Conservation (phyloP, 2,113 vertebrate genomes). For the Illadopsis cleaveri region DNA sequence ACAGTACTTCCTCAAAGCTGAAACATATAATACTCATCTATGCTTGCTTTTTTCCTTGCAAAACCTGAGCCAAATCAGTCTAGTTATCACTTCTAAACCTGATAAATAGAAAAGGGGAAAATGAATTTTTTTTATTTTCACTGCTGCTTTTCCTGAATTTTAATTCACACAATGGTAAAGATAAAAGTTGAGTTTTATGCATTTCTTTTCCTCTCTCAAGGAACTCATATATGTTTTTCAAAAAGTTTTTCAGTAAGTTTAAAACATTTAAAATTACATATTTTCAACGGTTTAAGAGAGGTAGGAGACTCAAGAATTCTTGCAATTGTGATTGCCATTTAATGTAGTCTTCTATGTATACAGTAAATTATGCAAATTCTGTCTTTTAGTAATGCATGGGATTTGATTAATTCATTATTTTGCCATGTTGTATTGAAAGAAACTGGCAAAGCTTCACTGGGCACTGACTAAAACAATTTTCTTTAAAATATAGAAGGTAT, state of each 20-base stretch:
- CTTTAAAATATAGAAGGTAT: neutral
- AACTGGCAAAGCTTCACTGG: neutral
- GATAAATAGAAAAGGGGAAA: neutral
- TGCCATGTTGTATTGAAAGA: neutral
- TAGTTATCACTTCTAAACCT: neutral
- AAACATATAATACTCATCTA: neutral
- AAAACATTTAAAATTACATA: neutral
- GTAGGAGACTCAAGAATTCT: neutral
- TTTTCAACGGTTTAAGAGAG: neutral
- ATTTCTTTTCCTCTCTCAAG: neutral
- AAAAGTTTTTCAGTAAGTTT: neutral
- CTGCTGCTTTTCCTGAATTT: neutral
- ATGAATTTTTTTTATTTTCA: neutral
- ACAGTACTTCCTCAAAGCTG: neutral
- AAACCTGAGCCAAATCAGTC: neutral
- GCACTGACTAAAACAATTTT: neutral
- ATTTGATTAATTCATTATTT: neutral
- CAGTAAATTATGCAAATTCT: neutral
- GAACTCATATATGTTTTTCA: neutral
- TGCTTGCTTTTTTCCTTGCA: neutral
- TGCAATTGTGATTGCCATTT: neutral
- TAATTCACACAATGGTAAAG: fast-evolving
- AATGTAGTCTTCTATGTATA: neutral
- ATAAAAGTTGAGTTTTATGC: neutral
- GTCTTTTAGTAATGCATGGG: neutral